Percentiles rank a stretch among this genome's conserved stretches.
phyloP scores from a whole-genome alignment of 2,888 invertebrate species.

The Xanthostigma xanthostigma region DNA sequence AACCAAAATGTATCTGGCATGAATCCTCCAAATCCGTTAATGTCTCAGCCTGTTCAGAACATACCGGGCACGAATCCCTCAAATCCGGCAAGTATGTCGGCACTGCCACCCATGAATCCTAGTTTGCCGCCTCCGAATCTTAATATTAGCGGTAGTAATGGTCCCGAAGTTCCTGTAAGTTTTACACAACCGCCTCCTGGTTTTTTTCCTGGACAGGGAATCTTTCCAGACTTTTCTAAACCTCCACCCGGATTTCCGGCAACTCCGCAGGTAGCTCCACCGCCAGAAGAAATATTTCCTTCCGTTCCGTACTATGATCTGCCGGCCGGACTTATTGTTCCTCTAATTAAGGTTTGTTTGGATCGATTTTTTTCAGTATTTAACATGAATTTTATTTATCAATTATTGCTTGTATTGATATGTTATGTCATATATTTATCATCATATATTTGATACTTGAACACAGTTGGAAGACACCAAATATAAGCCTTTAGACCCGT shows the following conservation, averaged over 20 bases:
- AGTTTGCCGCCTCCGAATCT: slow-evolving; percentile 27
- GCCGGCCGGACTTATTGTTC: slow-evolving; percentile 95
- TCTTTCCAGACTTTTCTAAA: slow-evolving; percentile 67
- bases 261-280: slow-evolving; percentile 20
- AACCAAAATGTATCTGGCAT: slow-evolving; percentile 3
- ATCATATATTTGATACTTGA: not conserved
- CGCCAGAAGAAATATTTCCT: slow-evolving; percentile 64
- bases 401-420: too few species aligned
- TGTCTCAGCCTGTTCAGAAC: slow-evolving; percentile 11
- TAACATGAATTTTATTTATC: slow-evolving; percentile 3
- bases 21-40: slow-evolving; percentile 16
- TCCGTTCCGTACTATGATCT: slow-evolving; percentile 91
- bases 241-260: slow-evolving; percentile 68
- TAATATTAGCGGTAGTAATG: slow-evolving; percentile 8
- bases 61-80: slow-evolving; percentile 5
- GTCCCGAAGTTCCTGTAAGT: slow-evolving; percentile 16
- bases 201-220: slow-evolving; percentile 33
- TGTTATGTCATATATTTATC: not conserved
- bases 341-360: slow-evolving; percentile 67
- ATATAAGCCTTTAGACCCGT: slow-evolving; percentile 82
- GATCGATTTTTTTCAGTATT: slow-evolving; percentile 6
- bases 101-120: slow-evolving; percentile 22
- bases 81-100: slow-evolving; percentile 10
- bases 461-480: slow-evolving; percentile 70
- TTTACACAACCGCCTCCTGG: slow-evolving; percentile 43